Base-by-base conservation (phyloP, 1,140 invertebrate species). In the Glossosoma conforme region DNA sequence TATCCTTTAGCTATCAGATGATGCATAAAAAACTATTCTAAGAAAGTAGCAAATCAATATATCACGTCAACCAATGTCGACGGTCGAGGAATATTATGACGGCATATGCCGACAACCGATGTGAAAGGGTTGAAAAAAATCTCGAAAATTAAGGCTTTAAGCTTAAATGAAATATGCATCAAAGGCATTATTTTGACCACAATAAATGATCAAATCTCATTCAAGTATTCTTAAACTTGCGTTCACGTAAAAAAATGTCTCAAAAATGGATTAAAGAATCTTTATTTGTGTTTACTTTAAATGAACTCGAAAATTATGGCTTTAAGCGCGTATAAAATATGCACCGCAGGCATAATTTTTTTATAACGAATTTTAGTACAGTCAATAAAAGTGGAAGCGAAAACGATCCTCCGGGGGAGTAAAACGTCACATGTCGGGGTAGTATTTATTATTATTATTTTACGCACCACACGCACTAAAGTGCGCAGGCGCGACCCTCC, bases 361-460 rank as follows among this genome's bases (percentile, higher is more conserved):
- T 20, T n/a, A 40, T 40, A 18, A 40, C 19, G 22, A 38, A 22
- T 13, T 14, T 43, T 25, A 2, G 41, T 4, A 43, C 22, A 43
- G 21, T 43, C 41, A 43, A 17, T 24, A 10, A 43, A 43, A 43
- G 20, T 4, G 24, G 20, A 13, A 43, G 17, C 38, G 10, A 44
- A n/a, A 13, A 24, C 20, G 24, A 11, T 10, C 36, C 9, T 28
- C 8, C n/a, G 46, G 24, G 37, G 42, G 24, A 21, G 24, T 41
- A 32, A 42, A 42, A 41, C 37, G 46, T 49, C 37, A 49, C 28
- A 20, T 33, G 38, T 32, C n/a, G n/a, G n/a, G n/a, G n/a, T 5
- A 11, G 8, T 13, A 32, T 41, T 42, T 49, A 49, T 49, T 49
- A n/a, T n/a, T 41, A 42, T 44, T 44, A 18, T 44, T 44, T 30